These are phyloP conservation scores for Sardinella longiceps DNA, from an alignment of 2,797 vertebrate genomes.

Conservation along the genomic window DNA sequence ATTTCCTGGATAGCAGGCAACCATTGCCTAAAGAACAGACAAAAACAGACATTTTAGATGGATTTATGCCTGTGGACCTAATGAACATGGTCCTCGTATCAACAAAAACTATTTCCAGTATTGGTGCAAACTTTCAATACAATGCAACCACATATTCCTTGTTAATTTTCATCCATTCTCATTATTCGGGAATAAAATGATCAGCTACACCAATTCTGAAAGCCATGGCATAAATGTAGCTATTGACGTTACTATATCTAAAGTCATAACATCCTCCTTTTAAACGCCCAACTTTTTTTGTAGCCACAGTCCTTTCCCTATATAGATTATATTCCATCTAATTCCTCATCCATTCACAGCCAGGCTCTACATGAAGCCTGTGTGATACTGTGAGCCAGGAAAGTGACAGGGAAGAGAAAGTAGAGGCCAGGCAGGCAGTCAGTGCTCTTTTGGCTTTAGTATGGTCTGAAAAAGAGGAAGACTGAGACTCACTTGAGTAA, in stretches of 20 bases:
- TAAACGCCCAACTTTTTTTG: not conserved
- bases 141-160: not conserved
- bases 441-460: not conserved
- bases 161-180: not conserved
- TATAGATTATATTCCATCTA: not conserved
- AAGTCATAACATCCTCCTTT: not conserved
- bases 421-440: not conserved
- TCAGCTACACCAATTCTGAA: not conserved
- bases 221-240: not conserved
- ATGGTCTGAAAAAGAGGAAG: conserved; percentile 5
- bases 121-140: not conserved
- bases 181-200: not conserved
- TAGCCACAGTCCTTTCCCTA: not conserved
- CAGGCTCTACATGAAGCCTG: not conserved
- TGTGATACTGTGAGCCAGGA: not conserved
- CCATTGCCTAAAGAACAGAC: conserved; percentile 84
- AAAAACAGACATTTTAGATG: conserved; percentile 20
- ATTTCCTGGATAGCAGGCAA: conserved; percentile 96
- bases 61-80: no score
- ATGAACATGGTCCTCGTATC: no score
- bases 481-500: not conserved
- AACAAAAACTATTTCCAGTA: not conserved
- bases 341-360: not conserved
- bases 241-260: not conserved
- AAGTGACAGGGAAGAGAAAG: not conserved